phyloP scores from a whole-genome alignment of 2,888 invertebrate genomes.

The Eristalis intricaria region DNA sequence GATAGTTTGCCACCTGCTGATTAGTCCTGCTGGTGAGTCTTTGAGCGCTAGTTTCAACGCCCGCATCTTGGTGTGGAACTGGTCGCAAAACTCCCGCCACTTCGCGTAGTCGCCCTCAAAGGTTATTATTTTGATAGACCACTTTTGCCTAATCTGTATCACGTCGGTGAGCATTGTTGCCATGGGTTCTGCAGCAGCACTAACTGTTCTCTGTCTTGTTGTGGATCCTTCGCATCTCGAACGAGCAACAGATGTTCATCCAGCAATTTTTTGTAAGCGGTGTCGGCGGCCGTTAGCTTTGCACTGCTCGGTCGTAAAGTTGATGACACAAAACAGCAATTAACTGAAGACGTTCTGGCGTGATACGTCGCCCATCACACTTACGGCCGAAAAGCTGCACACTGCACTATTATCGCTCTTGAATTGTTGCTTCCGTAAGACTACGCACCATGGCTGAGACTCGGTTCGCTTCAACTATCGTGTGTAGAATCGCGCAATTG shows the following conservation, averaged over 20 bases:
- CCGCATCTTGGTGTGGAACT: not conserved
- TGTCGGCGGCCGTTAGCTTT: not conserved
- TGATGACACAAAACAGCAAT: no score
- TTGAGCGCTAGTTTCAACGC: not conserved
- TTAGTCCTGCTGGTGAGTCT: not conserved
- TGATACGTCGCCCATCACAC: no score
- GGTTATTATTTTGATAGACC: not conserved
- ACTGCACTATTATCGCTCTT: not conserved
- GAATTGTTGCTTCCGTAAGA: not conserved
- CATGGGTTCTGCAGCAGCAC: no score
- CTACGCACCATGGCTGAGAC: not conserved
- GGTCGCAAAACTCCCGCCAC: not conserved
- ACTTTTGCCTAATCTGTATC: slow-evolving; percentile 1
- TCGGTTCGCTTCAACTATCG: slow-evolving; percentile 1
- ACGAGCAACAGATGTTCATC: not conserved
- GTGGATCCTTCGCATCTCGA: not conserved
- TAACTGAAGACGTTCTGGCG: no score
- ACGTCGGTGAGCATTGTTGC: not conserved
- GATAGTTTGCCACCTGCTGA: not conserved
- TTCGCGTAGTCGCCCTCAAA: slow-evolving; percentile 6
- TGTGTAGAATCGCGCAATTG: slow-evolving; percentile 2
- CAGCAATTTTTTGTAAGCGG: no score
- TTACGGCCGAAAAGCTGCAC: no score
- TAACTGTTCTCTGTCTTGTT: no score
- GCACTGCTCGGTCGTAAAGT: not conserved